Percentiles rank a stretch among this genome's conserved stretches.
Evolutionary conservation across 2,797 vertebrate genomes (phyloP).

Genomic region (Pseudochaenichthys georgianus): DNA sequence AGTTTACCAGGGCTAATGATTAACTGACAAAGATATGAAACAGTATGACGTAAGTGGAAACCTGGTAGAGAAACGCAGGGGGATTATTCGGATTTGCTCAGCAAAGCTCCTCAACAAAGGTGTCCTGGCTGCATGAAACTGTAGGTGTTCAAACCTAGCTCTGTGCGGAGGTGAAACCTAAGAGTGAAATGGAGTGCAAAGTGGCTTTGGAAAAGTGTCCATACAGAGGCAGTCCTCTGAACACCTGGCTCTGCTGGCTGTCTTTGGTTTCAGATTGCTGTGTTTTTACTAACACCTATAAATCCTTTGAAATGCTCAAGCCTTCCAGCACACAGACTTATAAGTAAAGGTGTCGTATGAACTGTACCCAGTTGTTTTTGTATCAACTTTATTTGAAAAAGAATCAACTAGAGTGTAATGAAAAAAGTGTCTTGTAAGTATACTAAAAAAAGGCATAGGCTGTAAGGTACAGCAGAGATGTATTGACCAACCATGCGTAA

Average conservation of each 20-base stretch:
- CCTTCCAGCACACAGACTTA: not conserved
- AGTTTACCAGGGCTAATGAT: constrained; percentile 54
- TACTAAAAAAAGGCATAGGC: constrained; percentile 48
- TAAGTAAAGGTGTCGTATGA: not conserved
- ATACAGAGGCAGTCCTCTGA: constrained; percentile 19
- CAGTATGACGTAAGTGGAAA: constrained; percentile 66
- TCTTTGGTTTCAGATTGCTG: constrained; percentile 47
- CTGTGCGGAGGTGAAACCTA: constrained; percentile 54
- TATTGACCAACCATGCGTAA: constrained; percentile 71
- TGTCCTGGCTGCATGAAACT: constrained; percentile 64
- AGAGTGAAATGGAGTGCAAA: constrained; percentile 39
- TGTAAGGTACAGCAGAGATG: constrained; percentile 46
- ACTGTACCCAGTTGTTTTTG: not conserved
- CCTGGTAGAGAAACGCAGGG: constrained; percentile 67
- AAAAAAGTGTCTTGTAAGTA: constrained; percentile 40
- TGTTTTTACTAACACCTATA: constrained; percentile 18
- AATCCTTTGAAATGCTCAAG: not conserved
- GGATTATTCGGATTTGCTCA: constrained; percentile 81
- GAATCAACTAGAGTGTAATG: constrained; percentile 25
- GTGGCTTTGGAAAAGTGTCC: constrained; percentile 23
- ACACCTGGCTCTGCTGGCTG: constrained; percentile 36
- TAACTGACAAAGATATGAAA: constrained; percentile 71
- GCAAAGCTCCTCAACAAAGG: constrained; percentile 80
- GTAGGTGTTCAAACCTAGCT: constrained; percentile 54
- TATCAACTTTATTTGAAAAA: constrained; percentile 24